These are phyloP conservation scores for Tachypleus tridentatus DNA, from an alignment of 1,140 invertebrate genomes.

Conservation along the genomic window DNA sequence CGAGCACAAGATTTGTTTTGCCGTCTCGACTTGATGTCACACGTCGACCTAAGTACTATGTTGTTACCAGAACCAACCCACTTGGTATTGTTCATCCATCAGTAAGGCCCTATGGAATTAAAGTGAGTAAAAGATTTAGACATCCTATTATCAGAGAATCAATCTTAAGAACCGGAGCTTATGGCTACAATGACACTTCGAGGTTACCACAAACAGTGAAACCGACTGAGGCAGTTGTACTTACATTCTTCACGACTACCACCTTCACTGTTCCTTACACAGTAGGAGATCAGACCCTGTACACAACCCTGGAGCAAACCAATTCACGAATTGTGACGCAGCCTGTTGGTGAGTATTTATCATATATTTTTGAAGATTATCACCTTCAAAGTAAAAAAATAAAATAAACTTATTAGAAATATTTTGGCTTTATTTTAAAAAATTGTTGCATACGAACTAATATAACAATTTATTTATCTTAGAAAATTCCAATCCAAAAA, in stretches of 20 bases:
- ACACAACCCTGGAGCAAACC: conserved; percentile 25
- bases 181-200: too few species aligned
- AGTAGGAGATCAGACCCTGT: conserved; percentile 17
- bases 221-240: conserved; percentile 14
- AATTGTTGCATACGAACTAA: conserved; percentile 11
- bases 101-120: too few species aligned
- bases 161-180: too few species aligned
- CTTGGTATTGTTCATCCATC: too few species aligned
- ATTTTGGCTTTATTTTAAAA: conserved; percentile 2
- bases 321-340: conserved; percentile 24
- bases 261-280: conserved; percentile 25
- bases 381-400: too few species aligned
- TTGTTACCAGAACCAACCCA: conserved; percentile 20
- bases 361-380: too few species aligned
- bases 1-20: conserved; percentile 19
- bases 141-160: too few species aligned
- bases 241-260: conserved; percentile 25
- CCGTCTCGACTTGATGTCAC: conserved; percentile 17
- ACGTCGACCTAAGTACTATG: conserved; percentile 20
- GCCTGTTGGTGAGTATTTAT: conserved; percentile 12
- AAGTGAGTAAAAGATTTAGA: too few species aligned
- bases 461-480: conserved; percentile 9
- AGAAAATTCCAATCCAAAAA: conserved; percentile 3
- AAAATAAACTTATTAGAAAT: background rate
- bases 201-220: background rate